These are phyloP conservation scores for Myopa tessellatipennis DNA, from an alignment of 2,888 invertebrate species.

Conservation along the genomic window DNA sequence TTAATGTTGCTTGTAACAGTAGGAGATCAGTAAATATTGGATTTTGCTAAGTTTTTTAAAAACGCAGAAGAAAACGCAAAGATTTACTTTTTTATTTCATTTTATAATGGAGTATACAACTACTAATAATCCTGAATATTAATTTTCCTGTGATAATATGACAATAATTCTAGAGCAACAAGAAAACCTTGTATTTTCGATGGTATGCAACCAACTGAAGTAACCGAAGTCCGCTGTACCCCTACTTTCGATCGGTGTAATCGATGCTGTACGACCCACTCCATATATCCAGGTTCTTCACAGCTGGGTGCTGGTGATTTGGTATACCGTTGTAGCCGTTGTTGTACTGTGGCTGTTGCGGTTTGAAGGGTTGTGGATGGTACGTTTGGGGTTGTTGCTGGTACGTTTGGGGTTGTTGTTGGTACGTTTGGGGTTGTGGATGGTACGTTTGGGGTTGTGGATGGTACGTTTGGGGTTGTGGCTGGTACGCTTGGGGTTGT, in stretches of 20 bases:
- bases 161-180: background rate
- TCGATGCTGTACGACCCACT: conserved; percentile 83
- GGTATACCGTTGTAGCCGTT: conserved; percentile 69
- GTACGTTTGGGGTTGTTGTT: conserved; percentile 57
- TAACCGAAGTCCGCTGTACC: too few relatives aligned
- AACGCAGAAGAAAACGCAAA: background rate
- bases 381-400: conserved; percentile 52
- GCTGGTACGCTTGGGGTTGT: conserved; percentile 46
- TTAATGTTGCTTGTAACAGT: too few relatives aligned
- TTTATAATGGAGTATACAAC: too few relatives aligned
- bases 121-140: too few relatives aligned
- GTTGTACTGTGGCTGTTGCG: conserved; percentile 60
- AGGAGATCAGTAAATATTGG: background rate
- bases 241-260: conserved; percentile 73
- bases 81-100: background rate
- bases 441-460: conserved; percentile 56
- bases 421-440: conserved; percentile 52
- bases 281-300: conserved; percentile 77
- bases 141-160: background rate
- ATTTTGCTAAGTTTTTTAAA: background rate
- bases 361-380: conserved; percentile 46
- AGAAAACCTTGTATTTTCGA: background rate
- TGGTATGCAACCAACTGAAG: too few relatives aligned
- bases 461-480: conserved; percentile 56
- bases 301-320: conserved; percentile 78